Base-by-base conservation (phyloP, 2,888 invertebrate species). In the Trissolcus brochymenae region DNA sequence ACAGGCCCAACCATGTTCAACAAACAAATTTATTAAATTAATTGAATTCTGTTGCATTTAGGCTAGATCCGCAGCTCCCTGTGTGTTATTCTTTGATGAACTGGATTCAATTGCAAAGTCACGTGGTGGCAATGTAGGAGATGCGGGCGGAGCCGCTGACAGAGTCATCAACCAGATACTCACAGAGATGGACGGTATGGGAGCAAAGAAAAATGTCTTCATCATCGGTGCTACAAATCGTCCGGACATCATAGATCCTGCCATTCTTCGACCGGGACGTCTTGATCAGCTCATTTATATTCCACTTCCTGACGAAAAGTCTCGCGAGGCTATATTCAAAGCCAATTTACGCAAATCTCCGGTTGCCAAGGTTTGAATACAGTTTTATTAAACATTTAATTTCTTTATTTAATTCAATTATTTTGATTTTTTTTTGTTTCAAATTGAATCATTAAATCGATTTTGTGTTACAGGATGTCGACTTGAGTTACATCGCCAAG, bases 181-280 rank as follows among this genome's bases (percentile, higher is more conserved):
- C 70, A 99, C 99, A 0, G 99, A 99, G 92, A 99, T 99, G 99
- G 99, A 99, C 90, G 99, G 99, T 85, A 99, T 99, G 99, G 98
- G 98, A 43, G 96, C 98, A 35, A 99, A 99, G 92, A 99, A 99
- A 91, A 99, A 99, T 89, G 99, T 99, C 19, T 99, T 99, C 90
- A 99, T 99, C 83, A 99, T 99, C 89, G 99, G 99, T 89, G 95
- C 96, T 81, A 97, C 97, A 78, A 97, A 97, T 91, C 92, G 96
- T 83, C 94, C 94, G 81, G 99, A 99, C 89, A 99, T 99, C 86
- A 99, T 99, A 90, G 99, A 99, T 92, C 97, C 99, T 71, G 99
- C 99, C 71, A 99, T 99, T 89, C 92, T 99, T 81, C 95, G 99
- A 89, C 99, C 99, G 21, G 99, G 99, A 19, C 96, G 99, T 87